phyloP scores from a whole-genome alignment of 1,140 invertebrate genomes.

The Temnothorax nylanderi region DNA sequence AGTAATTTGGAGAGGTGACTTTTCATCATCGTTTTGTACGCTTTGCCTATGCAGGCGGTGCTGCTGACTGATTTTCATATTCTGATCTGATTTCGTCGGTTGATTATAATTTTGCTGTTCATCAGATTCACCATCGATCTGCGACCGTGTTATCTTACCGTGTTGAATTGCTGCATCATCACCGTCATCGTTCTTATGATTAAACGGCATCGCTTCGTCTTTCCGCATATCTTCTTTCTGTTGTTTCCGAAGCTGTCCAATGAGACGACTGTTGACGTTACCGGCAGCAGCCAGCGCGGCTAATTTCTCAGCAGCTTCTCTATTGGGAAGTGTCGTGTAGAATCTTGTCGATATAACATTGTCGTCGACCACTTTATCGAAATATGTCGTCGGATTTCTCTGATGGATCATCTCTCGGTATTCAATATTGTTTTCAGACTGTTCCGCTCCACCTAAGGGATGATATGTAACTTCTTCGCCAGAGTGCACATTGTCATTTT shows the following conservation, averaged over 20 bases:
- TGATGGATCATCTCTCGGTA: conserved; percentile 71
- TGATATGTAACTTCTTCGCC: conserved; percentile 63
- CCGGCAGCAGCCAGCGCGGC: conserved; percentile 86
- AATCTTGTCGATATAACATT: conserved; percentile 74
- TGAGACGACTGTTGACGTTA: conserved; percentile 83
- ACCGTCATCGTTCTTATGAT: conserved; percentile 77
- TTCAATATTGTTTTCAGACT: conserved; percentile 81
- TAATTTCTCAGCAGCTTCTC: conserved; percentile 85
- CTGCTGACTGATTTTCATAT: conserved; percentile 24
- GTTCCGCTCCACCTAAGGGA: conserved; percentile 66
- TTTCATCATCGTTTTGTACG: conserved; percentile 55
- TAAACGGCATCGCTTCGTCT: conserved; percentile 70
- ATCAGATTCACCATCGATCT: conserved; percentile 27
- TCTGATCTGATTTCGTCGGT: conserved; percentile 25
- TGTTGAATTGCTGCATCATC: conserved; percentile 64
- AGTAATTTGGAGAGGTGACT: conserved; percentile 83
- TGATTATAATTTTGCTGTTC: conserved; percentile 60
- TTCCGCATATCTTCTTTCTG: conserved; percentile 29
- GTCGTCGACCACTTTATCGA: conserved; percentile 65
- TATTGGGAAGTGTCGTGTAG: conserved; percentile 85
- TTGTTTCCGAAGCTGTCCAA: conserved; percentile 76
- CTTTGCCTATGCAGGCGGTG: conserved; percentile 37
- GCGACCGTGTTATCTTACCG: background rate
- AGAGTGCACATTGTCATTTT: conserved; percentile 28
- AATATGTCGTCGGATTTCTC: conserved; percentile 71